Base-by-base conservation (phyloP, 2,113 vertebrate genomes). In the Alethe diademata region DNA sequence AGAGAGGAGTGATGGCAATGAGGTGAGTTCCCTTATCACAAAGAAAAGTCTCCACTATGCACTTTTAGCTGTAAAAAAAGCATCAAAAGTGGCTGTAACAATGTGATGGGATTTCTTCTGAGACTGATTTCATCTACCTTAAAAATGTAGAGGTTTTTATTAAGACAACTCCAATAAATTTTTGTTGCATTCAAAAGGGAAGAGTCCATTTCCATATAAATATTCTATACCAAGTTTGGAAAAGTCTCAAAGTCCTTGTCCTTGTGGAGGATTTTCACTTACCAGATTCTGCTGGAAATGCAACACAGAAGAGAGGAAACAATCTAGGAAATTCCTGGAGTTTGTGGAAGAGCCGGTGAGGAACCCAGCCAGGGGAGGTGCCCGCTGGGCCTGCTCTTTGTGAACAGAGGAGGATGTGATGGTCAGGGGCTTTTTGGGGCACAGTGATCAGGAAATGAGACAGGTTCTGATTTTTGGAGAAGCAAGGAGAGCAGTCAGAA, bases 1-100 rank as follows among this genome's bases (percentile, higher is more conserved):
- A 86, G 42, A 69, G 22, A 29, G 3, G 35, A 54, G 33, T n/a
- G 7, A 74, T 76, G 43, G 31, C 38, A 76, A 54, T 15, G 33
- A 80, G 23, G 15, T 45, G 25, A 70, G 62, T 56, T 90, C 54
- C 89, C 23, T 78, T 71, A 83, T 65, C 62, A 86, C 31, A 38
- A 95, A 94, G 51, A 75, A 93, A 95, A 96, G 5, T 33, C 79
- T 60, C 29, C 9, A 78, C 45, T 72, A 19, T 47, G 19, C 43
- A 48, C 35, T 87, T 94, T 87, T 90, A 78, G 85, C 72, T 71
- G 33, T 62, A 74, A 89, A 89, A 78, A 48, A 51, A 50, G 4
- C 45, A 73, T 79, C 69, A 95, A 70, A 90, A 92, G 43, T 80
- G 69, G 51, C 38, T 88, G 24, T 38, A 61, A 78, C 48, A 86